Base-by-base conservation (phyloP, 2,113 vertebrate genomes). In the Hystrix cristata region DNA sequence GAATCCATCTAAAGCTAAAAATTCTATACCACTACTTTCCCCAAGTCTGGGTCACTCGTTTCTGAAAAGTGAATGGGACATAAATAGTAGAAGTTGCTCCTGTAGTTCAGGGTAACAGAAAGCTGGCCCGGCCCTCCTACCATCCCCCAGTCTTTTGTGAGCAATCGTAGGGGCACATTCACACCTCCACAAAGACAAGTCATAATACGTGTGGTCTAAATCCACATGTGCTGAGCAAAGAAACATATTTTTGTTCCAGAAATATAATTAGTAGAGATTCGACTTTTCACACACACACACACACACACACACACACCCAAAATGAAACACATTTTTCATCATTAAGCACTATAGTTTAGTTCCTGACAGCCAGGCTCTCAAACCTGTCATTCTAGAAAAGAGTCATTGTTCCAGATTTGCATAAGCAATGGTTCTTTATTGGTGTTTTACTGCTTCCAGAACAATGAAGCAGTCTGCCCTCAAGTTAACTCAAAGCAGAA, bases 1-100 rank as follows among this genome's bases (percentile, higher is more conserved):
- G 43, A 76, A 96, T 86, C 95, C 62, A 69, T 94, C 65, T 59
- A 94, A 97, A 91, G 43, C 82, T 74, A 85, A 93, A 86, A 88
- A 92, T 91, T 92, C 48, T 53, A n/a, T 1, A 79, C 79, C 72
- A 94, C 51, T 57, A 31, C n/a, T 93, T 92, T 62, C 84, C 43
- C 67, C 27, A 8, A 2, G 46, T 88, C 65, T 93, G 82, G 71
- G 74, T 89, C 79, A 65, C 72, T 69, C 93, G 69, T 82, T 96
- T 95, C 91, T 84, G 57, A 83, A 78, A 94, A 90, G 69, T 21
- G 12, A 93, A 79, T 19, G 55, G 31, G 76, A 57, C 16, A 29
- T 57, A 80, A 88, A 81, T 34, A 74, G 43, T 60, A 55, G 10
- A 25, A 60, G 48, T 69, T 72, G 9, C 31, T 15, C 43, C 53